A percentile compares a stretch with the other conserved stretches of the same genome.
These are phyloP conservation scores for Plagodis dolabraria DNA, from an alignment of 2,888 invertebrate genomes.

Conservation along the genomic window DNA sequence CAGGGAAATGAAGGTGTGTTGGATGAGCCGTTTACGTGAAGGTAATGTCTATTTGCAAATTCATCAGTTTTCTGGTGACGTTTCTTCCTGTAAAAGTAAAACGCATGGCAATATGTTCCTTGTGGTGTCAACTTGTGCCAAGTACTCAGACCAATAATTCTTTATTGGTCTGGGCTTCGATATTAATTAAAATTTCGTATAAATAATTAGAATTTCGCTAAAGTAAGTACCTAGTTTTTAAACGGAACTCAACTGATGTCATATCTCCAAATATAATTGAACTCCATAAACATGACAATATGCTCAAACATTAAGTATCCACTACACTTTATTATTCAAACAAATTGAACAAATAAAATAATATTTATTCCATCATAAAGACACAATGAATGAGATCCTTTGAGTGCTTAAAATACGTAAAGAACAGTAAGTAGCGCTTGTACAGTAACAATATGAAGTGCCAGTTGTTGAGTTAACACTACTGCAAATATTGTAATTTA, in stretches of 20 bases:
- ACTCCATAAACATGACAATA: constrained; percentile 11
- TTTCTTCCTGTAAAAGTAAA: too few relatives aligned
- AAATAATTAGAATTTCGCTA: too few relatives aligned
- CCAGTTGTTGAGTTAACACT: constrained; percentile 17
- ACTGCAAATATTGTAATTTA: constrained; percentile 22
- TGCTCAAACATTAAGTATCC: constrained; percentile 9
- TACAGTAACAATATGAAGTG: constrained; percentile 14
- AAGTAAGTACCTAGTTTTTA: too few relatives aligned
- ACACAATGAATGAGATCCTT: constrained; percentile 15
- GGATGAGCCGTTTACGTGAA: too few relatives aligned
- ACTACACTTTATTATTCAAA: constrained; percentile 13
- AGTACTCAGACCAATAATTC: too few relatives aligned
- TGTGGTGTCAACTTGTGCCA: too few relatives aligned
- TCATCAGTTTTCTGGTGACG: too few relatives aligned
- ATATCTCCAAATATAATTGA: constrained; percentile 4
- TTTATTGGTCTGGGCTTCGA: too few relatives aligned
- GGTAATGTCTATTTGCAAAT: too few relatives aligned
- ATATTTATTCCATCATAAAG: constrained; percentile 17
- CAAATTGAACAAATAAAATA: constrained; percentile 18
- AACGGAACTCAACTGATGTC: constrained; percentile 24
- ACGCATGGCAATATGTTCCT: too few relatives aligned
- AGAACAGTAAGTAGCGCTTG: constrained; percentile 13
- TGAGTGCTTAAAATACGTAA: constrained; percentile 3
- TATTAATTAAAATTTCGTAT: too few relatives aligned
- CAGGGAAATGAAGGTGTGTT: too few relatives aligned